Percentiles rank a stretch among this genome's conserved stretches.
Evolutionary conservation across 2,113 vertebrate species (phyloP).

Genomic region (Kryptolebias marmoratus): DNA sequence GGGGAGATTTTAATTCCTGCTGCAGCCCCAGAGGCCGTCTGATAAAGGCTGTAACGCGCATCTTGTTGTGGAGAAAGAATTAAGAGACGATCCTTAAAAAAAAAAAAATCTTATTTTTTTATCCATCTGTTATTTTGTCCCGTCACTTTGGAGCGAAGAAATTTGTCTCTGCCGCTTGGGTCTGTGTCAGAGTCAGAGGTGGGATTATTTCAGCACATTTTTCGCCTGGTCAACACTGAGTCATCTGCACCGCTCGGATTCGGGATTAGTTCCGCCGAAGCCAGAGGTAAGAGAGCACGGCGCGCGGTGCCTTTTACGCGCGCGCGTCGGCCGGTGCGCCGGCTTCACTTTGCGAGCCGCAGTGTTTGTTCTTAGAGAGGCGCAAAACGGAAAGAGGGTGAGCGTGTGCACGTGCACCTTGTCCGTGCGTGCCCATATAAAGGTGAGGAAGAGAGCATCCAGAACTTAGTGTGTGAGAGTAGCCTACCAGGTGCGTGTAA

Average conservation of each 20-base stretch:
- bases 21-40: conserved; percentile 7
- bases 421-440: conserved; percentile 28
- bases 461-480: too few species aligned
- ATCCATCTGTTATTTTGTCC: background rate
- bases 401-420: too few species aligned
- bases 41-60: background rate
- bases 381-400: background rate
- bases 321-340: background rate
- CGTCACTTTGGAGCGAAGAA: conserved; percentile 19
- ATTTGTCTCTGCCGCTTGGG: background rate
- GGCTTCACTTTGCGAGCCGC: conserved; percentile 35
- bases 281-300: conserved; percentile 43
- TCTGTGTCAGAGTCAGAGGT: conserved; percentile 8
- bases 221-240: conserved; percentile 16
- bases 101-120: background rate
- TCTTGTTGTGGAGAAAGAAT: background rate
- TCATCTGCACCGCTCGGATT: conserved; percentile 19
- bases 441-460: background rate
- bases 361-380: background rate
- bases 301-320: conserved; percentile 15
- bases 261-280: conserved; percentile 33
- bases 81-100: background rate
- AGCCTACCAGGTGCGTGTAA: too few species aligned
- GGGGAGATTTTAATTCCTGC: conserved; percentile 8
- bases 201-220: conserved; percentile 57